Conservation (phyloP, 2,888 invertebrate species). For the Xestoiulus laeticollis region DNA sequence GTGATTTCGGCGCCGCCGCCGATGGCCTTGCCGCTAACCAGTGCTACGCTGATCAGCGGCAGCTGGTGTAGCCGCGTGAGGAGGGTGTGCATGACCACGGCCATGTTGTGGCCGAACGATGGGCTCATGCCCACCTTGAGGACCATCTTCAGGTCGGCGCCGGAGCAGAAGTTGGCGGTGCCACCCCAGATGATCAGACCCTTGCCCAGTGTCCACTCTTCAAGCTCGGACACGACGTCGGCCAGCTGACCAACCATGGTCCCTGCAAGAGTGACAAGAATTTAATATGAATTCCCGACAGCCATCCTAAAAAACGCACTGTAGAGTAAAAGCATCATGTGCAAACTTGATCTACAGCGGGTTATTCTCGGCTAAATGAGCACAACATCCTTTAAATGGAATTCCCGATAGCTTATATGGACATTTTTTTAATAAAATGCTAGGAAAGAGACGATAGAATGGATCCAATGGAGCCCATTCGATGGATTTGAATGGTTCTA, state of each 20-base stretch:
- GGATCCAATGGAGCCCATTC: too few species aligned
- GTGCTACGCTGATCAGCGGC: conserved; percentile 67
- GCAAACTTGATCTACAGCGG: too few species aligned
- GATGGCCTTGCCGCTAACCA: conserved; percentile 67
- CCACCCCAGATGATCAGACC: conserved; percentile 66
- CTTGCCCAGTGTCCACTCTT: conserved; percentile 65
- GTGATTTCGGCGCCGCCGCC: conserved; percentile 70
- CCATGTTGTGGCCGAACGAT: conserved; percentile 61
- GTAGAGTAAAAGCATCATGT: too few species aligned
- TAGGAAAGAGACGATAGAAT: too few species aligned
- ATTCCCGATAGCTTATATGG: too few species aligned
- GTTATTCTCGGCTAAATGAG: too few species aligned
- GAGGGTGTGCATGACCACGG: conserved; percentile 66
- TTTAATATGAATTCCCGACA: too few species aligned
- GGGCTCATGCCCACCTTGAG: conserved; percentile 60
- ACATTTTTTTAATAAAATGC: too few species aligned
- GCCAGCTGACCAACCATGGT: conserved; percentile 69
- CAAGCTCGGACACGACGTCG: conserved; percentile 64
- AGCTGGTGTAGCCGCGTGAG: conserved; percentile 64
- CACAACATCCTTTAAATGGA: too few species aligned
- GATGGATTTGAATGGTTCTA: too few species aligned
- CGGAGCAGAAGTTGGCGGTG: conserved; percentile 68
- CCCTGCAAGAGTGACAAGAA: conserved; percentile 62
- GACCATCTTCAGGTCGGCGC: conserved; percentile 67
- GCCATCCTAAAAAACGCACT: too few species aligned